Conservation (phyloP, 2,113 vertebrate species). For the Spilogale gracilis region DNA sequence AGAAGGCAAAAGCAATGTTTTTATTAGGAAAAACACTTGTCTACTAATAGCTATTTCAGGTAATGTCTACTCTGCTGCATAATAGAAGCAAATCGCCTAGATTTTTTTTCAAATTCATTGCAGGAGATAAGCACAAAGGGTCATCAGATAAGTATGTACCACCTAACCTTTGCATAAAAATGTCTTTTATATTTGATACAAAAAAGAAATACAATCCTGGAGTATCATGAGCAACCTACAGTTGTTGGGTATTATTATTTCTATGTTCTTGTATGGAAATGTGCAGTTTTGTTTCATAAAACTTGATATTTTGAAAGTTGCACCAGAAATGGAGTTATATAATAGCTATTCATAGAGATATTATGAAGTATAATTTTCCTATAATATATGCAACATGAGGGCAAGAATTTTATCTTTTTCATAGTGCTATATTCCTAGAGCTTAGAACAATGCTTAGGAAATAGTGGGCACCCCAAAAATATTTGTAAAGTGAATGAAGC, state of each 20-base stretch:
- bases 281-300: not conserved
- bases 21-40: not conserved
- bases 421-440: not conserved
- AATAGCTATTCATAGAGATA: not conserved
- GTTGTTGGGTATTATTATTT: not conserved
- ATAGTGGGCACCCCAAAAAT: not conserved
- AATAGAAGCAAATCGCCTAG: conserved; percentile 4
- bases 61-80: not conserved
- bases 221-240: not conserved
- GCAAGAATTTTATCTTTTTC: not conserved
- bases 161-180: not conserved
- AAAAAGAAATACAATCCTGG: not conserved
- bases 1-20: not conserved
- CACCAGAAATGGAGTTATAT: not conserved
- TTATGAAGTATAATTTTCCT: not conserved
- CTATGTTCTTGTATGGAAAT: not conserved
- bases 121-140: not conserved
- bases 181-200: not conserved
- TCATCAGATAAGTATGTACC: not conserved
- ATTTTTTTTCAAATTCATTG: not conserved
- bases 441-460: not conserved
- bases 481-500: not conserved
- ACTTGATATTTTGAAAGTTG: not conserved
- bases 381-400: not conserved
- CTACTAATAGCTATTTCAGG: not conserved